Evolutionary conservation across 2,888 invertebrate species (phyloP).

Genomic region (Leuctra nigra): DNA sequence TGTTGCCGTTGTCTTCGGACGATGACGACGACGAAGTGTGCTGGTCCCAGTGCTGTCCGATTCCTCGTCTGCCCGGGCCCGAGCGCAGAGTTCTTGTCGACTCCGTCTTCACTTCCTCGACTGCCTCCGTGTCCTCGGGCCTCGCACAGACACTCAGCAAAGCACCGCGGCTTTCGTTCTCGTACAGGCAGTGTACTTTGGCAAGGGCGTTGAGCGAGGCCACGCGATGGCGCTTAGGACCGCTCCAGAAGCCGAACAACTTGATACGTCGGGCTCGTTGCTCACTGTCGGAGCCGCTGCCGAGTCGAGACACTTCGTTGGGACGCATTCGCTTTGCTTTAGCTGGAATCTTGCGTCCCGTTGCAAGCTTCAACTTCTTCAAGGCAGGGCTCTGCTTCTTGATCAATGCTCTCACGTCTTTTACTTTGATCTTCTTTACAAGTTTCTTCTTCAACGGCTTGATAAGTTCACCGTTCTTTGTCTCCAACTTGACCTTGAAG

Average conservation of each 20-base stretch:
- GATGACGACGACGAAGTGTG: slow-evolving; percentile 39
- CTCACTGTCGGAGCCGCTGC: slow-evolving; percentile 28
- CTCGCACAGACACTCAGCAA: slow-evolving; percentile 23
- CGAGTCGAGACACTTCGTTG: slow-evolving; percentile 1
- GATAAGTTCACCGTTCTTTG: slow-evolving; percentile 29
- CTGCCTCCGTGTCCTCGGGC: slow-evolving; percentile 18
- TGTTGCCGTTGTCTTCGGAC: slow-evolving; percentile 12
- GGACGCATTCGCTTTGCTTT: slow-evolving; percentile 10
- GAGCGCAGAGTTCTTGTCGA: slow-evolving; percentile 56
- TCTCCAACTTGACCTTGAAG: slow-evolving; percentile 34
- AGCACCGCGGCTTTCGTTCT: slow-evolving; percentile 60
- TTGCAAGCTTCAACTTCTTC: background rate
- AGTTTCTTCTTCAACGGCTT: background rate
- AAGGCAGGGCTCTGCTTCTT: background rate
- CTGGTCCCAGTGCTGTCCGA: slow-evolving; percentile 81
- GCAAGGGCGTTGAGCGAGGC: slow-evolving; percentile 84
- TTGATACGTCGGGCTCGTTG: slow-evolving; percentile 44
- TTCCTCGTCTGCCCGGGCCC: slow-evolving; percentile 66
- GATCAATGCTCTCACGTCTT: background rate
- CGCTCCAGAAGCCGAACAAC: slow-evolving; percentile 63
- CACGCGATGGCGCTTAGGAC: slow-evolving; percentile 76
- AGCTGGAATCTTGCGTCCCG: background rate
- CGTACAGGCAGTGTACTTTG: slow-evolving; percentile 85
- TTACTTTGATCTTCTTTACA: background rate
- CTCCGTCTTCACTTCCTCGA: slow-evolving; percentile 26